Conservation (phyloP, 2,113 vertebrate species). For the Sylvilagus bachmani region DNA sequence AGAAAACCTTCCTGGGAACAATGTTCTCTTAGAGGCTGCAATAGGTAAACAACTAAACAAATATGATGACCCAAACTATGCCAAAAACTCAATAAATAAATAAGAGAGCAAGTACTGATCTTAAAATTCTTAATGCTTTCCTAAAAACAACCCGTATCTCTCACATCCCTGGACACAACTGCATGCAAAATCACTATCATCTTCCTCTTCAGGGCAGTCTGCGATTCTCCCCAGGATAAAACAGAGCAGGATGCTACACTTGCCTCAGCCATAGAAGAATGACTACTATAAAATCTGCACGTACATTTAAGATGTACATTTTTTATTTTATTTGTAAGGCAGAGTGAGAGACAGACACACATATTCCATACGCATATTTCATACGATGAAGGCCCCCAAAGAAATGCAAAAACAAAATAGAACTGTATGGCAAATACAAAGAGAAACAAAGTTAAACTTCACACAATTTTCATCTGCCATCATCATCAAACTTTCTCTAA, state of each 20-base stretch:
- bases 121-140: constrained; percentile 1
- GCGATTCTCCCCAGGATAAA: constrained; percentile 72
- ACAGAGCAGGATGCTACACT: constrained; percentile 30
- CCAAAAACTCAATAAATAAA: neutral
- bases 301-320: constrained; percentile 61
- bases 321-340: too few relatives aligned
- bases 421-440: neutral
- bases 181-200: constrained; percentile 35
- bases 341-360: too few relatives aligned
- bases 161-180: neutral
- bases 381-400: neutral
- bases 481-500: constrained; percentile 47
- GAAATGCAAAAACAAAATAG: constrained; percentile 59
- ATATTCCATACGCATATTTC: neutral
- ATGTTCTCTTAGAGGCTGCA: neutral
- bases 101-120: neutral
- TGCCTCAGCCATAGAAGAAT: neutral
- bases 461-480: constrained; percentile 53
- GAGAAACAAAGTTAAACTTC: neutral
- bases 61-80: neutral
- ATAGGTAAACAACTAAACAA: constrained; percentile 23
- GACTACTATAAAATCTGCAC: constrained; percentile 52
- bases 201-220: constrained; percentile 65
- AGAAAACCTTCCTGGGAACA: constrained; percentile 41
- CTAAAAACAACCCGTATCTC: neutral